Evolutionary conservation across 2,797 vertebrate species (phyloP).

Genomic region (Cynodonichthys magdalenae): DNA sequence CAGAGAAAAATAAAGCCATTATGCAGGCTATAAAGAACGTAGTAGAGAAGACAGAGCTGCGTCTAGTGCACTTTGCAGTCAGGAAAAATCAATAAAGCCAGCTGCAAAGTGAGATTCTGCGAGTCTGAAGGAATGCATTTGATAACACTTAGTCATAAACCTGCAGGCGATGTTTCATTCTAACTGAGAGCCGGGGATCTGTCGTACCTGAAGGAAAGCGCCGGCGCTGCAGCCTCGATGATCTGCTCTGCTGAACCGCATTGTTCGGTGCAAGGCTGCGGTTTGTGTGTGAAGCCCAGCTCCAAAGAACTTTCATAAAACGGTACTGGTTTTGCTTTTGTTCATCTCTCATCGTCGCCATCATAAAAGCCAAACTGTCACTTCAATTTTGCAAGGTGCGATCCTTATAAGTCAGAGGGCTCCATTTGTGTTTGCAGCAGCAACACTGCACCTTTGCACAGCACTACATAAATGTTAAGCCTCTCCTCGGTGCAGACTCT

Average conservation of each 20-base stretch:
- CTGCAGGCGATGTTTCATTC: slow-evolving; percentile 67
- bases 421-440: slow-evolving; percentile 31
- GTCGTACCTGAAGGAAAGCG: slow-evolving; percentile 61
- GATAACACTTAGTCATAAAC: slow-evolving; percentile 75
- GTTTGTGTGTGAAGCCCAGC: slow-evolving; percentile 52
- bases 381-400: slow-evolving; percentile 25
- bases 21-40: slow-evolving; percentile 39
- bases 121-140: slow-evolving; percentile 71
- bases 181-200: slow-evolving; percentile 40
- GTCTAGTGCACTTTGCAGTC: slow-evolving; percentile 58
- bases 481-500: slow-evolving; percentile 12
- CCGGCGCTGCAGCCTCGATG: slow-evolving; percentile 24
- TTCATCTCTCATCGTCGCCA: slow-evolving; percentile 36
- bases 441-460: slow-evolving; percentile 20
- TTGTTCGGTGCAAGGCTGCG: slow-evolving; percentile 55
- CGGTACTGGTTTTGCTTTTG: slow-evolving; percentile 25
- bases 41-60: slow-evolving; percentile 37
- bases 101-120: slow-evolving; percentile 68
- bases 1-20: slow-evolving; percentile 37
- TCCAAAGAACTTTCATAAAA: slow-evolving; percentile 48
- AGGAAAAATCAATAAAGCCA: slow-evolving; percentile 69
- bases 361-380: slow-evolving; percentile 33
- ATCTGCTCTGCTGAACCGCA: slow-evolving; percentile 51
- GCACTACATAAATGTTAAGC: slow-evolving; percentile 16
- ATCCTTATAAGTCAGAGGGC: slow-evolving; percentile 21